Evolutionary conservation across 2,113 vertebrate species (phyloP), one percentile per base, ranked within the genome.

Genomic region (Pavo muticus): DNA sequence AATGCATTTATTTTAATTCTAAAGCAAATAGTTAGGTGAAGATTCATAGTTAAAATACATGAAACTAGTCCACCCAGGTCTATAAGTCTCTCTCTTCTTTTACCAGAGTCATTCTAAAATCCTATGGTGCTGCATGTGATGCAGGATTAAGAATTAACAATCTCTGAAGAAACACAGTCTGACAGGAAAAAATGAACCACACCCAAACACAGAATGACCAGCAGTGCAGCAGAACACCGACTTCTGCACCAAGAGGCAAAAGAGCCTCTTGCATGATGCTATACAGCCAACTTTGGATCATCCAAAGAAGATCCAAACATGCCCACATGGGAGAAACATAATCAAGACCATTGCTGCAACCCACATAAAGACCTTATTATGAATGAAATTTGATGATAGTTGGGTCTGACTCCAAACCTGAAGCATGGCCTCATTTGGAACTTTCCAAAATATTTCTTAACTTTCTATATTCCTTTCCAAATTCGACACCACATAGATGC

Each of bases 361-460:
- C 74, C 81, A 89, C 3, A 1, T 73, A 79, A 76, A 91, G 68
- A 74, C 35, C 19, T 83, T 56, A 77, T 56, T 91, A 86, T 80
- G 72, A 85, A 80, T 52, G 85, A 95, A 94, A 95, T 80, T 70
- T 86, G 90, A 95, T 91, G 78, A 92, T 32, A n/a, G 76, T 80
- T 91, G 78, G 72, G 64, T 94, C 50, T 85, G 60, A 83, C 89
- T 93, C 87, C 94, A 97, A 91, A 92, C 68, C 82, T 87, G 68
- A 90, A 95, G 56, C 15, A 88, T 54, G 50, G 71, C 82, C 92
- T 94, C 82, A 88, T 87, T 79, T 85, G 74, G 87, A 92, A 87
- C 48, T 90, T 96, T 77, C 87, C 50, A 88, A 88, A 89, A 68
- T 91, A 91, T 64, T 96, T 79, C 91, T 91, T 90, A 85, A 67